Evolutionary conservation across 1,140 invertebrate species (phyloP).

Genomic region (Heliconius melpomene): DNA sequence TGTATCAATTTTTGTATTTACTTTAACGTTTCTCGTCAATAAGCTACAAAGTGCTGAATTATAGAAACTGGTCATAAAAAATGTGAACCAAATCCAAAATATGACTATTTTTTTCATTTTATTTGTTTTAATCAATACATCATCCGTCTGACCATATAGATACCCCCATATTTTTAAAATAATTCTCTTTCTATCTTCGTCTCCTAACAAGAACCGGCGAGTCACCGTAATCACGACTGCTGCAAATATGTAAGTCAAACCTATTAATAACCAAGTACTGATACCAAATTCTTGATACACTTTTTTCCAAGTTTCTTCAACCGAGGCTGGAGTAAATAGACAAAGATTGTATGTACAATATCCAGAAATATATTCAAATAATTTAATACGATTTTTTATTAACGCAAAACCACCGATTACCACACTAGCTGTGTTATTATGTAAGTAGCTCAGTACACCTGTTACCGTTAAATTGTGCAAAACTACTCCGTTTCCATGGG

Average conservation of each 20-base stretch:
- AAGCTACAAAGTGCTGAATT: conserved; percentile 54
- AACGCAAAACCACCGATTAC: conserved; percentile 28
- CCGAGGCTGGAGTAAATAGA: conserved; percentile 46
- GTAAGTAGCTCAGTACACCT: conserved; percentile 31
- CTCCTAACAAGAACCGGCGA: conserved; percentile 22
- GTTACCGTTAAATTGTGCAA: conserved; percentile 35
- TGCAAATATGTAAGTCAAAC: conserved; percentile 30
- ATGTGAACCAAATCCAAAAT: conserved; percentile 61
- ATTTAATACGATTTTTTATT: conserved; percentile 27
- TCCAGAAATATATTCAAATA: conserved; percentile 49
- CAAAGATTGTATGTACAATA: conserved; percentile 48
- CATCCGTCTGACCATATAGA: conserved; percentile 45
- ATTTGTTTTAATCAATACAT: conserved; percentile 40
- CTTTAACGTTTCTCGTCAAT: conserved; percentile 45
- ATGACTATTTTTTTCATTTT: conserved; percentile 45
- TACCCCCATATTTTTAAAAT: conserved; percentile 54
- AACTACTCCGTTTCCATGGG: conserved; percentile 13
- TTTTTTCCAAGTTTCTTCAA: conserved; percentile 52
- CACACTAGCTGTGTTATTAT: conserved; percentile 32
- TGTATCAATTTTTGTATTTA: conserved; percentile 25
- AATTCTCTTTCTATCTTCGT: conserved; percentile 30
- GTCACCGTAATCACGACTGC: conserved; percentile 29
- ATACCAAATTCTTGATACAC: conserved; percentile 52
- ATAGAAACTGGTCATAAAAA: conserved; percentile 60
- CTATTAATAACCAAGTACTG: conserved; percentile 50